Base-by-base conservation (phyloP, 2,888 invertebrate species). In the Watsonalla cultraria region DNA sequence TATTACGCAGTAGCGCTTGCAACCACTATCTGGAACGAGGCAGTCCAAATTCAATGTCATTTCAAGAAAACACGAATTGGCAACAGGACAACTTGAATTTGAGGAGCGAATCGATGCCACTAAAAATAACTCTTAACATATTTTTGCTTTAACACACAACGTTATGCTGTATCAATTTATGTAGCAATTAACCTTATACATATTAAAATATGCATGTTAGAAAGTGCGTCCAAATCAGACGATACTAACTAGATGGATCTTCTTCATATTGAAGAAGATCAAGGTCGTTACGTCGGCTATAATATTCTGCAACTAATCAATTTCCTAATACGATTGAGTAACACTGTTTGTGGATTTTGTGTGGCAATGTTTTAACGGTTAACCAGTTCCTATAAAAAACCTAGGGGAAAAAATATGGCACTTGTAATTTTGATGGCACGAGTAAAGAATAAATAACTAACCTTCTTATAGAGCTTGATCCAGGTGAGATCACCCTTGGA, bases 391-490 rank as follows among this genome's bases (percentile, higher is more conserved):
- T 24, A 24, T 24, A 4, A 2, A 2, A 24, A 24, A 24, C 4
- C 24, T 24, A 24, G 24, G 4, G 24, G 24, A 24, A 37, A 37
- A 8, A 42, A 42, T 11, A 11, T 11, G 11, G 9, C 11, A 42
- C 24, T 24, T 24, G 24, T 24, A 42, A 42, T 11, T 11, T 42
- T 8, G 37, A 7, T 24, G 34, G n/a, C 11, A 39, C 7, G 24
- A 50, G 52, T 8, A 54, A 35, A 52, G 56, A 42, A 35, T 47
- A 46, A 39, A 14, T 8, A 48, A 84, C 92, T 91, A 93, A 99
- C 99, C 96, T 99, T 99, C 93, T 99, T 99, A 92, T 99, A 99
- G 61, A 99, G 93, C 91, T 99, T 99, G 82, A 99, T 96, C 99
- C 99, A 99, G 56, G 99, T 99, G 72, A 96, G 94, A 84, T 98